A percentile compares a stretch with the other conserved stretches of the same genome.
phyloP scores from a whole-genome alignment of 2,888 invertebrate genomes.

The Agonopterix alstromeriana region DNA sequence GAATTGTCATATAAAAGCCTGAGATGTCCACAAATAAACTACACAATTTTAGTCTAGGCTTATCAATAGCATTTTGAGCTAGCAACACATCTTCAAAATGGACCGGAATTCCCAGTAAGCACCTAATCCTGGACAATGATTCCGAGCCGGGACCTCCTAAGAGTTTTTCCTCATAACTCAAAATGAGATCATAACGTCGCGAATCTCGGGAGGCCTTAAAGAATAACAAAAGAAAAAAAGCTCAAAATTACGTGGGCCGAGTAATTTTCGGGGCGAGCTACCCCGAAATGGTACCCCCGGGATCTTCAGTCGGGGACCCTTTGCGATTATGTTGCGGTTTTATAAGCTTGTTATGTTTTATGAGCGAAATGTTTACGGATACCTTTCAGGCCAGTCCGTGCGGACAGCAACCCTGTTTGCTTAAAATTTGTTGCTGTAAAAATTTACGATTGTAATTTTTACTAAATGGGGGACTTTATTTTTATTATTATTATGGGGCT shows the following conservation, averaged over 20 bases:
- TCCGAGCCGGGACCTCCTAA: conserved; percentile 56
- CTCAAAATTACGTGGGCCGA: conserved; percentile 69
- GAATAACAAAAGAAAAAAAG: conserved; percentile 71
- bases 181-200: conserved; percentile 74
- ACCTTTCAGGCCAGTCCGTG: conserved; percentile 35
- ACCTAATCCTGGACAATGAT: conserved; percentile 68
- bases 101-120: conserved; percentile 34
- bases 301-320: conserved; percentile 51
- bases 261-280: conserved; percentile 71
- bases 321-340: conserved; percentile 68
- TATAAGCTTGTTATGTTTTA: conserved; percentile 75
- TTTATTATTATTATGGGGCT: too few relatives aligned
- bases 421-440: background rate
- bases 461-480: background rate
- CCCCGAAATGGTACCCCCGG: conserved; percentile 57
- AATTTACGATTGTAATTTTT: conserved; percentile 1
- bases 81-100: conserved; percentile 9
- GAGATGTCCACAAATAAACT: too few relatives aligned
- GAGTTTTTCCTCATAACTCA: conserved; percentile 73
- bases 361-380: conserved; percentile 53
- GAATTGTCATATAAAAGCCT: too few relatives aligned
- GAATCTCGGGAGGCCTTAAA: conserved; percentile 65
- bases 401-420: conserved; percentile 22
- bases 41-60: too few relatives aligned
- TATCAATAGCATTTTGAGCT: too few relatives aligned